Percentiles rank a stretch among this genome's conserved stretches.
Conservation (phyloP, 2,888 invertebrate species). For the Drosophila cognata region DNA sequence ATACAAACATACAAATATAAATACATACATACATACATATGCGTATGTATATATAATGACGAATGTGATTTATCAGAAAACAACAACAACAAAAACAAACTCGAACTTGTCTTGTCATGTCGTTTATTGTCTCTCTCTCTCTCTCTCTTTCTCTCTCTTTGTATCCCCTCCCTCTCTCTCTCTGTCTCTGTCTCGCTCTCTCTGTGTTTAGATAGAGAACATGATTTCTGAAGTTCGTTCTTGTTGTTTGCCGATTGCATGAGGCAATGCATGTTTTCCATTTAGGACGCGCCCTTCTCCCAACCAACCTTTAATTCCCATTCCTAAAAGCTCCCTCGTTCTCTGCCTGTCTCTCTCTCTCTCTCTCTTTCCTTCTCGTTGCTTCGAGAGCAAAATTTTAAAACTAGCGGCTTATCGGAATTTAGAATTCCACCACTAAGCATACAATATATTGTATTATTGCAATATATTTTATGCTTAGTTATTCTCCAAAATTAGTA, state of each 20-base stretch:
- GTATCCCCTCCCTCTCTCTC: slow-evolving; percentile 16
- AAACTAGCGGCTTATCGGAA: neutral
- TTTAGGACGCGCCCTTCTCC: neutral
- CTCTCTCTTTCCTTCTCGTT: neutral
- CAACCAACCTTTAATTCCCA: neutral
- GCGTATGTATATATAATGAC: neutral
- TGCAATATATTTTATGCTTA: neutral
- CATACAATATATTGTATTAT: neutral
- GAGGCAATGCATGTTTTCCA: slow-evolving; percentile 39
- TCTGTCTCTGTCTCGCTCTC: slow-evolving; percentile 14
- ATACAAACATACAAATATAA: slow-evolving; percentile 2
- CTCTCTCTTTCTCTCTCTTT: slow-evolving; percentile 14
- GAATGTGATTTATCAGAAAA: slow-evolving; percentile 18
- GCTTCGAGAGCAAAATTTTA: neutral
- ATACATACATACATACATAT: neutral
- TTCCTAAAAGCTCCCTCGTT: neutral
- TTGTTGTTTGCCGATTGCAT: slow-evolving; percentile 52
- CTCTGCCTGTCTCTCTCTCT: neutral
- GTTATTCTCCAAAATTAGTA: neutral
- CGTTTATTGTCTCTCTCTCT: slow-evolving; percentile 10
- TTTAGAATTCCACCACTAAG: neutral
- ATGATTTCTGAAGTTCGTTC: slow-evolving; percentile 46
- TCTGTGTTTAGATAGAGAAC: slow-evolving; percentile 27
- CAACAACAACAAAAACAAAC: slow-evolving; percentile 37
- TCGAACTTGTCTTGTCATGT: slow-evolving; percentile 33